phyloP scores from a whole-genome alignment of 2,888 invertebrate genomes.

The Rhogogaster chlorosoma region DNA sequence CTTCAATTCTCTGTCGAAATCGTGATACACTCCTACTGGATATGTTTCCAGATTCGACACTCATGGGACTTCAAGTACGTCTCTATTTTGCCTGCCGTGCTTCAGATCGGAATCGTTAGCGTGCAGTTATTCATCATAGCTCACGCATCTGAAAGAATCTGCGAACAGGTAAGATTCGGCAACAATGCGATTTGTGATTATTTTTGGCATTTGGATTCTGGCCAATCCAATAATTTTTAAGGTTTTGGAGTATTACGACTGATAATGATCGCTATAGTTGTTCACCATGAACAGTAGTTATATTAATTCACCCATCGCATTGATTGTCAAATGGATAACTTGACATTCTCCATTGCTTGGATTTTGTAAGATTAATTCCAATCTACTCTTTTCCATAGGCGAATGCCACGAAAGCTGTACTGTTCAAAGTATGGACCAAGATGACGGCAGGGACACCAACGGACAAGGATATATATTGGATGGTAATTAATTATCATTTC shows the following conservation, averaged over 20 bases:
- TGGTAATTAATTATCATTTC: neutral
- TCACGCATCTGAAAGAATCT: neutral
- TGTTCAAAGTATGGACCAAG: neutral
- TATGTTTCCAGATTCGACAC: no score
- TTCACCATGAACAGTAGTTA: no score
- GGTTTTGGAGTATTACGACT: no score
- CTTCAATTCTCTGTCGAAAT: no score
- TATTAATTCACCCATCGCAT: neutral
- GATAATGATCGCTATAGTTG: no score
- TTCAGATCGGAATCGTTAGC: no score
- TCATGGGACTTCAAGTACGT: no score
- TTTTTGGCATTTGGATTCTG: no score
- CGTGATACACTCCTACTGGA: no score
- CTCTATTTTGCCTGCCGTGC: no score
- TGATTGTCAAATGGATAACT: neutral
- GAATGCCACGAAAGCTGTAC: neutral
- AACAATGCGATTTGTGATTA: neutral
- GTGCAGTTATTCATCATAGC: neutral
- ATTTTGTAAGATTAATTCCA: neutral
- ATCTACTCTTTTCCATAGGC: neutral
- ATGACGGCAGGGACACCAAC: neutral
- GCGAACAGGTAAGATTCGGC: neutral
- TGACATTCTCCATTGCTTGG: no score
- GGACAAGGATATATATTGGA: neutral
- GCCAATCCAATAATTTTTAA: no score